Evolutionary conservation across 2,888 invertebrate species (phyloP), one percentile per base, ranked within the genome.

Genomic region (Cremastinae sp.): DNA sequence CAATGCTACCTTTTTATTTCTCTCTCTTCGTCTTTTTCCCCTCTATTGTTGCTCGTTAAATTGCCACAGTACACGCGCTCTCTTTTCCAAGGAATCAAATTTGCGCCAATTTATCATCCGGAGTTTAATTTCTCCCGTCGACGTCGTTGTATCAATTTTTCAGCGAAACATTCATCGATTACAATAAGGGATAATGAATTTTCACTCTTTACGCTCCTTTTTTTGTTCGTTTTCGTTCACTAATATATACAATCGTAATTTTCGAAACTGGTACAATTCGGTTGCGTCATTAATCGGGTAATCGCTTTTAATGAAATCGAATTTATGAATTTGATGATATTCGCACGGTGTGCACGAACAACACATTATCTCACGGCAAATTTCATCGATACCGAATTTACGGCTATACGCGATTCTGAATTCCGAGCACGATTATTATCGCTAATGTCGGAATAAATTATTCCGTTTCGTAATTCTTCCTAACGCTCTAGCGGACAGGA

Each of bases 361-460:
- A n/a, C n/a, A 12, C 53, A 54, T 65, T 43, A 22, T 45, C 45
- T 22, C 38, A 18, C 8, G 28, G 41, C 47, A 70, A 64, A 70
- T 75, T 53, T 54, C 18, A 62, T 53, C 34, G 1, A 8, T 38
- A 36, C 16, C 5, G 28, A 45, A 51, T 59, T 65, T 36, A 53
- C 47, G 18, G 51, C 18, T n/a, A n/a, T n/a, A n/a, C 45, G 4
- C 16, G 51, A 18, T 7, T 20, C 51, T 69, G n/a, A n/a, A 69
- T 64, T 51, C 45, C 45, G 43, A 59, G 45, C 47, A 61, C 53
- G 36, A 69, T 61, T 69, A 64, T 74, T 64, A 20, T n/a, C n/a
- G 58, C 43, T 58, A 45, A 45, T 58, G 45, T 66, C 41, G 34
- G 22, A 36, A 36, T 45, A 16, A 74, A 74, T 74, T 64, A 58